Evolutionary conservation across 2,113 vertebrate genomes (phyloP).

Genomic region (Deroptyus accipitrinus): DNA sequence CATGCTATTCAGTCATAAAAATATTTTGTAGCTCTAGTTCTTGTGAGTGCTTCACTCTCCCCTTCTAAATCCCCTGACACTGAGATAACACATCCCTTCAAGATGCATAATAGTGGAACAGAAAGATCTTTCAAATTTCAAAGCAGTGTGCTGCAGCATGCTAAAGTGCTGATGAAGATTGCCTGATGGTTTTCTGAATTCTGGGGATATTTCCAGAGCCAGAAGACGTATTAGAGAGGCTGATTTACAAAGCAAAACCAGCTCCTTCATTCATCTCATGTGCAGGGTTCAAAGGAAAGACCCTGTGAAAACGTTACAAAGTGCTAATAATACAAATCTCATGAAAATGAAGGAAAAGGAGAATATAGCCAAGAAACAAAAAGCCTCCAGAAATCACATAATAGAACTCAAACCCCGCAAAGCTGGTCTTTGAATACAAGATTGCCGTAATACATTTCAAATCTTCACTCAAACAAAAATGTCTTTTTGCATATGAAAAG

Average conservation of each 20-base stretch:
- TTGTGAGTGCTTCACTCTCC: not conserved
- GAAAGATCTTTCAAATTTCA: slow-evolving; percentile 18
- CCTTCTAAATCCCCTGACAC: not conserved
- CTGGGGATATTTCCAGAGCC: not conserved
- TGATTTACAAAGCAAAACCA: slow-evolving; percentile 33
- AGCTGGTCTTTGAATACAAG: slow-evolving; percentile 61
- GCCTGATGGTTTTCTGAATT: slow-evolving; percentile 37
- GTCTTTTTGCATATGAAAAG: slow-evolving; percentile 72
- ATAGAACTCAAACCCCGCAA: not conserved
- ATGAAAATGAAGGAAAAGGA: slow-evolving; percentile 31
- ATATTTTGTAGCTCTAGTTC: not conserved
- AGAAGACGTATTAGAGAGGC: slow-evolving; percentile 14
- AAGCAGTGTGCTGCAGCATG: slow-evolving; percentile 3
- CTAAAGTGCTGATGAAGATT: slow-evolving; percentile 42
- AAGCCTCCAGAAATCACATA: not conserved
- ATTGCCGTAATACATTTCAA: slow-evolving; percentile 49
- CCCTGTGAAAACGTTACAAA: slow-evolving; percentile 35
- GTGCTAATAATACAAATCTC: slow-evolving; percentile 53
- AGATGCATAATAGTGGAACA: not conserved
- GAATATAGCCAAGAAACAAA: slow-evolving; percentile 32
- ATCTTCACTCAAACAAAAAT: slow-evolving; percentile 52
- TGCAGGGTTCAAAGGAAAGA: slow-evolving; percentile 29
- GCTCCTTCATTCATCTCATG: slow-evolving; percentile 10
- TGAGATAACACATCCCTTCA: not conserved
- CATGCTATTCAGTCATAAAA: not conserved